These are phyloP conservation scores for Craseonycteris thonglongyai DNA, from an alignment of 2,113 vertebrate genomes.

Conservation along the genomic window DNA sequence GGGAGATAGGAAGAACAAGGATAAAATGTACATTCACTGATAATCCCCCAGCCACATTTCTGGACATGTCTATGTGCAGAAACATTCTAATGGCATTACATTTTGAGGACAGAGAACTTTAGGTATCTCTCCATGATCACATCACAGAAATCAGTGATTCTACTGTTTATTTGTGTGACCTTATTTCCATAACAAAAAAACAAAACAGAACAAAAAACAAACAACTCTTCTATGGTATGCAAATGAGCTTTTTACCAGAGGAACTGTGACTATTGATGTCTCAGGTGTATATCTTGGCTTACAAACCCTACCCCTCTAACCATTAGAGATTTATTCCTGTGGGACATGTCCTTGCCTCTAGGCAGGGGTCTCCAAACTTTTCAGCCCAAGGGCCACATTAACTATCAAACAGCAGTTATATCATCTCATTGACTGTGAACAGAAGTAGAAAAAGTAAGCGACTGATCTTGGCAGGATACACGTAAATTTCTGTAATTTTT, in stretches of 20 bases:
- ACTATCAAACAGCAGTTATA: too few species aligned
- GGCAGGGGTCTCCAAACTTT: too few species aligned
- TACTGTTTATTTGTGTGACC: not conserved
- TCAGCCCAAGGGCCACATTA: too few species aligned
- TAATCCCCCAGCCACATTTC: slow-evolving; percentile 35
- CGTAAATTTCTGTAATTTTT: too few species aligned
- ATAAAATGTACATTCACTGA: not conserved
- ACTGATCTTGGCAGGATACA: too few species aligned
- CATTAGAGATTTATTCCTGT: not conserved
- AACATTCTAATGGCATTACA: slow-evolving; percentile 16
- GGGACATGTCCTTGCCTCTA: not conserved
- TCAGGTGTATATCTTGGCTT: not conserved
- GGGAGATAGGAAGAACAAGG: not conserved
- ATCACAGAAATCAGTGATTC: not conserved
- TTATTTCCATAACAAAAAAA: not conserved
- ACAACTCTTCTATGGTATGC: not conserved
- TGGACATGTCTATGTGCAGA: not conserved
- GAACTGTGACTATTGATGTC: not conserved
- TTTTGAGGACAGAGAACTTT: not conserved
- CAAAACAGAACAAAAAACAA: too few species aligned
- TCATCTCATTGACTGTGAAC: too few species aligned
- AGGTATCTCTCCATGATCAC: not conserved
- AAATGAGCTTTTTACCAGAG: not conserved
- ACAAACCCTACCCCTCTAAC: not conserved
- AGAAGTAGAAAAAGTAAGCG: too few species aligned